A percentile compares a stretch with the other conserved stretches of the same genome.
phyloP scores from a whole-genome alignment of 2,113 vertebrate genomes.

The Lophochroa leadbeateri region DNA sequence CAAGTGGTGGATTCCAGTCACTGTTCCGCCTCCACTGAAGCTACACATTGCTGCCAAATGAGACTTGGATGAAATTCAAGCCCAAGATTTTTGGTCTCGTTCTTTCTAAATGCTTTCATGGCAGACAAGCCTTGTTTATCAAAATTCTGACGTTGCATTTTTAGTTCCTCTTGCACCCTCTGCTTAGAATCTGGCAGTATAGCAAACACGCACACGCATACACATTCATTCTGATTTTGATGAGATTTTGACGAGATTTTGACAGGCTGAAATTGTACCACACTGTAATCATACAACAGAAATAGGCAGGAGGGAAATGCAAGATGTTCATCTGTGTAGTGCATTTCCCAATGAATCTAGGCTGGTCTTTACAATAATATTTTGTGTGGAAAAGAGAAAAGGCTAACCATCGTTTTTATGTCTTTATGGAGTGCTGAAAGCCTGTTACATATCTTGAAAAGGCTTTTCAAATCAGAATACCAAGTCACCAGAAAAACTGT shows the following conservation, averaged over 20 bases:
- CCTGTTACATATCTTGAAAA: background rate
- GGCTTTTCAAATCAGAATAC: background rate
- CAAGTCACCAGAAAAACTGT: background rate
- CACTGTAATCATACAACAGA: background rate
- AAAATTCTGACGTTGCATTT: conserved; percentile 4
- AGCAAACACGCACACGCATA: background rate
- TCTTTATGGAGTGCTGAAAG: background rate
- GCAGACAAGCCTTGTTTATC: background rate
- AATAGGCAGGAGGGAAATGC: background rate
- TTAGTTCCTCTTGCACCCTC: background rate
- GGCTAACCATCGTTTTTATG: background rate
- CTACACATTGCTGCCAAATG: background rate
- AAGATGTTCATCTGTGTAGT: background rate
- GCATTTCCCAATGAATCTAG: background rate
- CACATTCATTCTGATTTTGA: background rate
- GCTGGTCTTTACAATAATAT: background rate
- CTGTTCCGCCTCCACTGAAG: background rate
- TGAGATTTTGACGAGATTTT: conserved; percentile 26
- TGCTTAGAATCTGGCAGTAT: background rate
- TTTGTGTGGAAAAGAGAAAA: background rate
- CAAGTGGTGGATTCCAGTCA: background rate
- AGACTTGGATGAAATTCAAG: conserved; percentile 7
- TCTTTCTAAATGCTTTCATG: background rate
- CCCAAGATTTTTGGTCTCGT: background rate
- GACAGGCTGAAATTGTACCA: background rate